These are phyloP conservation scores for Halcyon smyrnensis DNA, from an alignment of 2,797 vertebrate species.

Conservation along the genomic window DNA sequence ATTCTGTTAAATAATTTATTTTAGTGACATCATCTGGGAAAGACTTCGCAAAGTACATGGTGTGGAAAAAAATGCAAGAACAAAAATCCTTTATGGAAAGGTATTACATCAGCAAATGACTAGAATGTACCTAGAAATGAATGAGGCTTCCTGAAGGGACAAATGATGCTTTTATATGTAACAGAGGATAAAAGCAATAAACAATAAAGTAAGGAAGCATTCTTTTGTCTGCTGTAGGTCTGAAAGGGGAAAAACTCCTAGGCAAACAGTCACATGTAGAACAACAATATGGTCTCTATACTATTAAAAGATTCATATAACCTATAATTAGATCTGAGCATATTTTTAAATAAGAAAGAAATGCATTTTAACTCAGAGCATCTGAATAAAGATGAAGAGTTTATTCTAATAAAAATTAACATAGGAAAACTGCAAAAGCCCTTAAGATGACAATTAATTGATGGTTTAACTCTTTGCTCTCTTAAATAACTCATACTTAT, in stretches of 20 bases:
- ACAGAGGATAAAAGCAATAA: not conserved
- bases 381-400: not conserved
- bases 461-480: not conserved
- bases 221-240: not conserved
- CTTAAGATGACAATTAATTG: not conserved
- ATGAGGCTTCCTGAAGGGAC: not conserved
- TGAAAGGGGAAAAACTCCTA: not conserved
- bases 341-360: slow-evolving; percentile 29
- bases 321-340: not conserved
- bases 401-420: slow-evolving; percentile 25
- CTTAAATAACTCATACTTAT: not conserved
- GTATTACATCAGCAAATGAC: not conserved
- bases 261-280: not conserved
- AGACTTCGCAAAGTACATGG: not conserved
- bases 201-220: not conserved
- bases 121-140: not conserved
- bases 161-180: not conserved
- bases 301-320: not conserved
- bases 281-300: too few relatives aligned
- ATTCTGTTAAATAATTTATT: slow-evolving; percentile 4
- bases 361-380: not conserved
- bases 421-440: not conserved
- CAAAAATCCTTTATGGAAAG: not conserved
- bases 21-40: not conserved
- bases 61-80: not conserved